These are phyloP conservation scores for Triplophysa rosa DNA, from an alignment of 2,113 vertebrate species.

Conservation along the genomic window DNA sequence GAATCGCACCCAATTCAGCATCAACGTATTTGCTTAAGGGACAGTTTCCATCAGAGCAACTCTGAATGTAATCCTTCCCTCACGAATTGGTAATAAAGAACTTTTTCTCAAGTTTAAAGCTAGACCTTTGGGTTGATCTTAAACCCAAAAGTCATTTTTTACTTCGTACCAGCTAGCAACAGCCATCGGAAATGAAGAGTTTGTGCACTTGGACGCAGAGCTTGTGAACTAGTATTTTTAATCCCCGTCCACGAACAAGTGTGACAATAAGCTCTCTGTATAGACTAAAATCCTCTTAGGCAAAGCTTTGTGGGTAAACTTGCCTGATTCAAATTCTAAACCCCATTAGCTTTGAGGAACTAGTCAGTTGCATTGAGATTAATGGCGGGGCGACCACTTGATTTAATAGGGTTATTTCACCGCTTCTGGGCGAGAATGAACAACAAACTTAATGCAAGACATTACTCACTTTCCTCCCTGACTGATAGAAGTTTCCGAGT, in stretches of 20 bases:
- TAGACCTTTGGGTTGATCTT: not conserved
- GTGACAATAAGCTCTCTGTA: slow-evolving; percentile 79
- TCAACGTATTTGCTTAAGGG: not conserved
- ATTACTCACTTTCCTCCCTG: slow-evolving; percentile 73
- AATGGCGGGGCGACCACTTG: slow-evolving; percentile 76
- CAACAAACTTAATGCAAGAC: slow-evolving; percentile 79
- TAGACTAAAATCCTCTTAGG: slow-evolving; percentile 78
- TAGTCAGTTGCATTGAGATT: slow-evolving; percentile 79
- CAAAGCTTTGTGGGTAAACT: slow-evolving; percentile 78
- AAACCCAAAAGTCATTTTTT: slow-evolving; percentile 10
- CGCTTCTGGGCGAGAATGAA: slow-evolving; percentile 74
- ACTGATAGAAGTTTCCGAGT: slow-evolving; percentile 63
- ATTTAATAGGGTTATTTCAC: slow-evolving; percentile 81
- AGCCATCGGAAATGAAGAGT: slow-evolving; percentile 1
- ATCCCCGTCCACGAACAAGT: slow-evolving; percentile 72
- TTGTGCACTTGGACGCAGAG: slow-evolving; percentile 50
- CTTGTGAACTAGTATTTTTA: slow-evolving; percentile 66
- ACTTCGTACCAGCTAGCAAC: not conserved
- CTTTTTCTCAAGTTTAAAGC: no score
- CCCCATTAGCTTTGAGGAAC: slow-evolving; percentile 80
- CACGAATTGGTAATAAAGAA: not conserved
- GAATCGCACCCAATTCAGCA: no score
- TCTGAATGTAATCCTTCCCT: not conserved
- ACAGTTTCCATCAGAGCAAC: not conserved
- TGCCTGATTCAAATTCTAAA: slow-evolving; percentile 79